Percentiles rank a stretch among this genome's conserved stretches.
Conservation (phyloP, 2,113 vertebrate species). For the Larimichthys crocea region DNA sequence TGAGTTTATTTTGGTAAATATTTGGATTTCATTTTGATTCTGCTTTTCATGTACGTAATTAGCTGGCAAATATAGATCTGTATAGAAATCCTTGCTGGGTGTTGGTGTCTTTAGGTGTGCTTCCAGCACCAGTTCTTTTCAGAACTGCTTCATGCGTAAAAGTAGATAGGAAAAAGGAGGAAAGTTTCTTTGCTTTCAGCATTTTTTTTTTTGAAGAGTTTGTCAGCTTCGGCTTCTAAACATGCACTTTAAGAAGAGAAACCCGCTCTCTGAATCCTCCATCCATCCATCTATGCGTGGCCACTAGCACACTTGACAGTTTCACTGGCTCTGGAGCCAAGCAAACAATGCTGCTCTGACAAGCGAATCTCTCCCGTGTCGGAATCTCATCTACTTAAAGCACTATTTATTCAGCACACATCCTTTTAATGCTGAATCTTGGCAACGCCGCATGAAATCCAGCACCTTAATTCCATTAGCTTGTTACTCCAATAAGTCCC, state of each 20-base stretch:
- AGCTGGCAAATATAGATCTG: slow-evolving; percentile 80
- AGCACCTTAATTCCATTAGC: slow-evolving; percentile 85
- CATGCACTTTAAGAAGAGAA: slow-evolving; percentile 50
- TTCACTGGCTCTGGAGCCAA: slow-evolving; percentile 70
- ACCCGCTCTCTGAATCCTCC: slow-evolving; percentile 44
- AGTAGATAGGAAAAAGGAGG: slow-evolving; percentile 28
- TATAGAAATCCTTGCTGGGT: slow-evolving; percentile 56
- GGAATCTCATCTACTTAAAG: slow-evolving; percentile 81
- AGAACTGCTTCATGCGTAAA: slow-evolving; percentile 31
- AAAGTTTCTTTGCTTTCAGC: slow-evolving; percentile 56
- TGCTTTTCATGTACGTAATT: slow-evolving; percentile 81
- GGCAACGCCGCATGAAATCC: slow-evolving; percentile 80
- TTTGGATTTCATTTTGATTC: slow-evolving; percentile 82
- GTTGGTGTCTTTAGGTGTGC: slow-evolving; percentile 65
- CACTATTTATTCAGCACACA: slow-evolving; percentile 80
- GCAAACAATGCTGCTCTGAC: slow-evolving; percentile 76
- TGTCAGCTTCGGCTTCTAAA: slow-evolving; percentile 52
- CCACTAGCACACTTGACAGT: slow-evolving; percentile 73
- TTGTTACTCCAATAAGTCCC: slow-evolving; percentile 83
- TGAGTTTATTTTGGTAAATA: slow-evolving; percentile 84
- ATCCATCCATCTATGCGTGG: slow-evolving; percentile 64
- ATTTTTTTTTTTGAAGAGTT: slow-evolving; percentile 66
- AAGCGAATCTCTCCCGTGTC: slow-evolving; percentile 72
- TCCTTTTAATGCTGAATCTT: slow-evolving; percentile 82
- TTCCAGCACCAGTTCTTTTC: slow-evolving; percentile 62